Base-by-base conservation (phyloP, 2,113 vertebrate species). In the Gallinago paraguaiae region DNA sequence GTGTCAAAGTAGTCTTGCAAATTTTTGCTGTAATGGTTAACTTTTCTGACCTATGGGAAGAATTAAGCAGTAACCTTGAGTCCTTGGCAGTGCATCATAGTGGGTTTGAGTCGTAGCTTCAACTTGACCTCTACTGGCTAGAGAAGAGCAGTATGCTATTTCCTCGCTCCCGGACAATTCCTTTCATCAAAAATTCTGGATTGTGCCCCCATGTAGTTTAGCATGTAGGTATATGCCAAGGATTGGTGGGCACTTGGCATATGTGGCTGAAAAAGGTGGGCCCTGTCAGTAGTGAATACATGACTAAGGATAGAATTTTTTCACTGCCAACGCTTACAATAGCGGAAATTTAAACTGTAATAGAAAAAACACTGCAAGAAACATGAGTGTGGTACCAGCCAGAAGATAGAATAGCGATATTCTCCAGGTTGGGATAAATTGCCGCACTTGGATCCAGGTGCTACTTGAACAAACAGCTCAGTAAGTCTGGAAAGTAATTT, bases 321-420 rank as follows among this genome's bases (percentile, higher is more conserved):
- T 83, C 28, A 28, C 12, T 69, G 67, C 15, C 13, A 22, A 9
- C 20, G 20, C 25, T 35, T 78, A 31, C 22, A 59, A 22, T 22
- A 79, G 17, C 43, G 27, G n/a, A 86, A 77, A 69, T 16, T 53
- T 14, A 90, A 41, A 39, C 70, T 60, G 48, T 75, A 64, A 82
- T 94, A 85, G 94, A 68, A 61, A 86, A 92, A 90, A 90, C 76
- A 59, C 83, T 95, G 67, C 24, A 84, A 35, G 51, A 86, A 93
- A 72, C 60, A 93, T 35, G 69, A 82, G 64, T 83, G 17, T 39
- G 31, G 22, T 48, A 54, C 11, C 24, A 80, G 20, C 31, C 10
- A 11, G 48, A 68, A 86, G 35, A 23, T 17, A n/a, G 13, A 63
- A 25, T 9, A 30, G n/a, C 20, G 14, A 23, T 63, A 25, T 64